Evolutionary conservation across 2,797 vertebrate species (phyloP), one percentile per base, ranked within the genome.

Genomic region (Trematomus bernacchii): DNA sequence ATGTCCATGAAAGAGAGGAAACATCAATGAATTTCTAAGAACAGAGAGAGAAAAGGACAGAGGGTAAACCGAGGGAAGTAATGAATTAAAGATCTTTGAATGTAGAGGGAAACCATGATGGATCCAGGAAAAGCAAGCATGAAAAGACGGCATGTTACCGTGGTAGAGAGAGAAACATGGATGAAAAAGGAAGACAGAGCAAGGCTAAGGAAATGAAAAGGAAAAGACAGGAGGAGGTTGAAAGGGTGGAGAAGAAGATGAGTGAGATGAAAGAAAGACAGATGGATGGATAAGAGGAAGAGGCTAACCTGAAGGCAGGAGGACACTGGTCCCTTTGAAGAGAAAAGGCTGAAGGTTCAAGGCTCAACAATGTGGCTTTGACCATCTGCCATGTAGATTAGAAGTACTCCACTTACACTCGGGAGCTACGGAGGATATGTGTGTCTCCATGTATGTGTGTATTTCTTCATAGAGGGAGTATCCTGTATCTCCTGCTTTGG

Each of bases 351-450:
- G 75, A 82, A 64, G 83, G 80, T 87, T 91, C 80, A 85, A 76
- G 79, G 73, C 78, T 74, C 74, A 87, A 90, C 89, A 92, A 92
- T 85, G 90, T 87, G 76, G 63, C 91, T 85, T 87, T 92, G 84
- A 91, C 72, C 73, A 65, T 85, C 86, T 91, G 91, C 90, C 88
- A 88, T 83, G 77, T 78, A 57, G 89, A 88, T 88, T 89, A 87
- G 70, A 59, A 83, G 73, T 75, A 71, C 76, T 81, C 65, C 82
- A 33, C 76, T 76, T 66, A 66, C 73, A 80, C 65, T 57, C 15
- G 43, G 73, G 72, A 74, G 19, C 37, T 54, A 43, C 52, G 44
- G 68, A 70, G 79, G 51, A 18, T 54, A 21, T 50, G 52, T 65
- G 66, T 68, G 70, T 58, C 63, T 77, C 47, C 27, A 50, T 66